Evolutionary conservation across 2,888 invertebrate genomes (phyloP), one percentile per base, ranked within the genome.

Genomic region (Acanthosepion pharaonis): DNA sequence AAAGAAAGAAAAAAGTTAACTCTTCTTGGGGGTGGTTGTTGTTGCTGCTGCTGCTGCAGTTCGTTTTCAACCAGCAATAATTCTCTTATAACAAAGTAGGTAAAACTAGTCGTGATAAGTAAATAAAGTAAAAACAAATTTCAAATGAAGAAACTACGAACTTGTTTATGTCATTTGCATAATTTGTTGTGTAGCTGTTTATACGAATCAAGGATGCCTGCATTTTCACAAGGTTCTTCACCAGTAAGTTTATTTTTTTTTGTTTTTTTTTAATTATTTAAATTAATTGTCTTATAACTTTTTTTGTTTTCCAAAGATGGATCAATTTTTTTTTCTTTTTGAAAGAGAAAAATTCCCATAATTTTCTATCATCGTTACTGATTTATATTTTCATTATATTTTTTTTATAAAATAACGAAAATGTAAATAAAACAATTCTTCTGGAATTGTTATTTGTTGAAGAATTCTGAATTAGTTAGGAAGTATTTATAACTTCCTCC

Each of bases 111-210:
- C 55, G 20, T 18, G 55, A 55, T 55, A 55, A 5, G 20, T 55
- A 55, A 20, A 18, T 5, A 18, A 55, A 20, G 55, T 20, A 20
- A 55, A 55, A 20, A 15, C 18, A 78, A 78, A 78, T n/a, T 78
- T 78, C n/a, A 78, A 78, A 78, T 78, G 78, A 78, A 78, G 78
- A 78, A 78, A 78, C n/a, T 78, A 78, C 28, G 78, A n/a, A 78
- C 78, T 78, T 78, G 78, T n/a, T 15, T 78, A 78, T 78, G 78
- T 78, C 78, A 78, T 78, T 55, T 55, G 55, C 55, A 55, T 55
- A 55, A 55, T 55, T n/a, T 78, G n/a, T 78, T 78, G n/a, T 78
- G 78, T n/a, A 28, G 78, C n/a, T 78, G 78, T 78, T n/a, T 78
- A n/a, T 78, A 28, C 28, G 78, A n/a, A 78, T n/a, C 78, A 78